Conservation (phyloP, 2,797 vertebrate genomes). For the Etheostoma perlongum region DNA sequence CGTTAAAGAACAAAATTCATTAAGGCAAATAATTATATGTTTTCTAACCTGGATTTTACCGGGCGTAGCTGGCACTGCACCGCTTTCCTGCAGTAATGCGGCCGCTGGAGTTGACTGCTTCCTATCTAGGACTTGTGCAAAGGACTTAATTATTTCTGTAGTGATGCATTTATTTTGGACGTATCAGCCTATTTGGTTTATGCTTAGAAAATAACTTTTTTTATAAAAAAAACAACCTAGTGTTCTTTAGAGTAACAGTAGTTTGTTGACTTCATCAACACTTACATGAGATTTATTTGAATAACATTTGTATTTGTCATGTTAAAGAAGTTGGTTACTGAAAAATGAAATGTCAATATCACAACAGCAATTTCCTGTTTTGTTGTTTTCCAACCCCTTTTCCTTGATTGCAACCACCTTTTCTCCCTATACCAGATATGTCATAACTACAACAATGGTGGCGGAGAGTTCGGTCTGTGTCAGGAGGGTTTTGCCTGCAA, state of each 20-base stretch:
- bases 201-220: background rate
- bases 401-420: background rate
- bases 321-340: background rate
- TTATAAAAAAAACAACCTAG: background rate
- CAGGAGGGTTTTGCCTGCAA: constrained; percentile 52
- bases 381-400: background rate
- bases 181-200: no score
- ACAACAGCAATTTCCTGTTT: background rate
- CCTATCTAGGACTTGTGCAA: no score
- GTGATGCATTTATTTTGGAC: no score
- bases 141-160: no score
- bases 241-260: background rate
- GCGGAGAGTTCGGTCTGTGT: constrained; percentile 68
- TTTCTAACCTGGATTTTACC: no score
- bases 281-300: background rate
- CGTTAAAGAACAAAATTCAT: no score
- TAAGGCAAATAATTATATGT: no score
- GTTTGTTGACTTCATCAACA: background rate
- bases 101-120: no score
- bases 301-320: background rate
- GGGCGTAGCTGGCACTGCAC: no score
- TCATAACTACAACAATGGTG: constrained; percentile 80
- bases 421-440: constrained; percentile 70
- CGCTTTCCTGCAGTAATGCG: no score
- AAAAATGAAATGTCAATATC: background rate